Percentiles rank a stretch among this genome's conserved stretches.
Evolutionary conservation across 2,888 invertebrate genomes (phyloP).

Genomic region (Pheosia tremula): DNA sequence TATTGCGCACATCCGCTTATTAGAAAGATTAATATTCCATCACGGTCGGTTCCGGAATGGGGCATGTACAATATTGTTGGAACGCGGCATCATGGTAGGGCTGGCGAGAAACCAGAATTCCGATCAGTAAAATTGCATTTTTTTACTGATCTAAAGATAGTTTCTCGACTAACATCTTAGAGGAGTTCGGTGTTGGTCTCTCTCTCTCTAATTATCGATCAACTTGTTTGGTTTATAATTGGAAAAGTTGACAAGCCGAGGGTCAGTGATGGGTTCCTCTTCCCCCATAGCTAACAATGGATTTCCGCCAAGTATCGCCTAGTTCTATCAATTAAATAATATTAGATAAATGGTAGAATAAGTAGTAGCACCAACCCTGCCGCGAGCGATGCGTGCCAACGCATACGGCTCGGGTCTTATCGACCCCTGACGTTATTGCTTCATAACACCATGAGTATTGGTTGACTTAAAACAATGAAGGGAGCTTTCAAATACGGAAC

Average conservation of each 20-base stretch:
- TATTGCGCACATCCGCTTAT: conserved; percentile 4
- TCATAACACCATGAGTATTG: not conserved
- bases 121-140: not conserved
- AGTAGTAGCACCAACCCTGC: not conserved
- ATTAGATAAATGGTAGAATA: too few species aligned
- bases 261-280: too few species aligned
- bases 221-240: too few species aligned
- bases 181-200: too few species aligned
- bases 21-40: conserved; percentile 14
- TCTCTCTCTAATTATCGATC: too few species aligned
- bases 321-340: too few species aligned
- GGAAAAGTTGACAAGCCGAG: too few species aligned
- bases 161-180: too few species aligned
- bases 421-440: conserved; percentile 9
- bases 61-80: conserved; percentile 17
- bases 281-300: too few species aligned
- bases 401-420: conserved; percentile 9
- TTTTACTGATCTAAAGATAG: too few species aligned
- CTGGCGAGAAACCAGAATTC: not conserved
- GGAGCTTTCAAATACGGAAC: not conserved
- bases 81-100: conserved; percentile 3
- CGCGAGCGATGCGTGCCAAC: not conserved
- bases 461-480: conserved; percentile 7
- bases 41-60: conserved; percentile 5
- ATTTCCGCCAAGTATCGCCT: too few species aligned